These are phyloP conservation scores for Drosophila kohkoa DNA, from an alignment of 1,140 invertebrate genomes.

Conservation along the genomic window DNA sequence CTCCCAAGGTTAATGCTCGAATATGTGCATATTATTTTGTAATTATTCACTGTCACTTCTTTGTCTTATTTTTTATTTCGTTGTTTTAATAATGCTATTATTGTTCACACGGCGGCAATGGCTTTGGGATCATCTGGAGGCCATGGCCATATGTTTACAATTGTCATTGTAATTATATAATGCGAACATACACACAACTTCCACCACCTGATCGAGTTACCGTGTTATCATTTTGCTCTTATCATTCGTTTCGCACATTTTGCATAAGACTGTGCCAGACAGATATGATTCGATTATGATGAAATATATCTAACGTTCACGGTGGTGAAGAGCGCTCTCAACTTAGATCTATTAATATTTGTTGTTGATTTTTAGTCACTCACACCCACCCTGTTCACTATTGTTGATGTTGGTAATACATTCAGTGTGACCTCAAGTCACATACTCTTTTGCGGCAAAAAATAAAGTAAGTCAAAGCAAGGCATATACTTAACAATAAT, in stretches of 20 bases:
- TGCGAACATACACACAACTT: slow-evolving; percentile 38
- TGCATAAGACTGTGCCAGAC: slow-evolving; percentile 7
- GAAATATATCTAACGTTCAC: slow-evolving; percentile 42
- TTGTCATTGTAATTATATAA: slow-evolving; percentile 71
- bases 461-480: no score
- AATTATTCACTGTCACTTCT: slow-evolving; percentile 18
- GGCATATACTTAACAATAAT: no score
- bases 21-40: slow-evolving; percentile 2
- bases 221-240: slow-evolving; percentile 39
- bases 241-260: slow-evolving; percentile 17
- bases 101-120: slow-evolving; percentile 15
- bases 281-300: slow-evolving; percentile 22
- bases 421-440: neutral
- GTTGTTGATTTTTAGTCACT: slow-evolving; percentile 39
- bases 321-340: slow-evolving; percentile 22
- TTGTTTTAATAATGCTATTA: slow-evolving; percentile 10
- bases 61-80: slow-evolving; percentile 8
- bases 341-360: slow-evolving; percentile 43
- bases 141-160: slow-evolving; percentile 38
- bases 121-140: slow-evolving; percentile 25
- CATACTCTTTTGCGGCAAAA: neutral
- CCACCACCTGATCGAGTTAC: slow-evolving; percentile 59
- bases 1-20: slow-evolving; percentile 58
- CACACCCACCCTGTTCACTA: slow-evolving; percentile 44
- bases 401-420: slow-evolving; percentile 39